phyloP scores from a whole-genome alignment of 2,797 vertebrate genomes.

The Phyllotis vaccarum region DNA sequence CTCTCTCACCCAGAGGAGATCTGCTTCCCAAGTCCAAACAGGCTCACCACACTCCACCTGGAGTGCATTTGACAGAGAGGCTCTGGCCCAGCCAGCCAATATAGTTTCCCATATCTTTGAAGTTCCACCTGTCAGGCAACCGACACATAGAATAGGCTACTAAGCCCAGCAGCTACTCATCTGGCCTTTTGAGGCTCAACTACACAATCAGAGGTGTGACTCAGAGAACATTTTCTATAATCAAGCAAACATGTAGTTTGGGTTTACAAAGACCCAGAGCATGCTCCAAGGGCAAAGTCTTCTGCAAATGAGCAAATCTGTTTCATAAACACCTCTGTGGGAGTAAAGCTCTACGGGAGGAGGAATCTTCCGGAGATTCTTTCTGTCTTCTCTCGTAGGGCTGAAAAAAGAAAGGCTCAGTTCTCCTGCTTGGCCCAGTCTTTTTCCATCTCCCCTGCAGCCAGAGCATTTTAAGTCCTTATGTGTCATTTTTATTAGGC shows the following conservation, averaged over 20 bases:
- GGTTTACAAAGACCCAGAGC: slow-evolving; percentile 33
- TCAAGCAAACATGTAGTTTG: slow-evolving; percentile 26
- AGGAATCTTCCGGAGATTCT: not conserved
- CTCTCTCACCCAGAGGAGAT: not conserved
- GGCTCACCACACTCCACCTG: not conserved
- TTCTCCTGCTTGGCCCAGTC: not conserved
- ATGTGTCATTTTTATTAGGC: slow-evolving; percentile 26
- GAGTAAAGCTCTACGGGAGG: not conserved
- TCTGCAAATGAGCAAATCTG: slow-evolving; percentile 33
- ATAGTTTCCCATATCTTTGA: not conserved
- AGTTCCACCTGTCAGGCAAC: not conserved
- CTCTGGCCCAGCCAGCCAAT: not conserved
- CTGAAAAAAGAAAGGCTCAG: not conserved
- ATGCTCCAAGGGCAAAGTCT: not conserved
- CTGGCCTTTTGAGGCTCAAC: not conserved
- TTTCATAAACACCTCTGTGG: not conserved
- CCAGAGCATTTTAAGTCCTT: not conserved
- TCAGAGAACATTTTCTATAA: not conserved
- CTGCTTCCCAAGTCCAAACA: not conserved
- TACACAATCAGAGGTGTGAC: not conserved
- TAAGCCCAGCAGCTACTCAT: not conserved
- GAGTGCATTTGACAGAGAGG: not conserved
- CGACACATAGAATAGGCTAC: not conserved
- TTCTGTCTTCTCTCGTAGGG: not conserved
- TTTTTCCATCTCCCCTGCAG: slow-evolving; percentile 1